Evolutionary conservation across 2,888 invertebrate genomes (phyloP).

Genomic region (Prosopocoilus inquinatus): DNA sequence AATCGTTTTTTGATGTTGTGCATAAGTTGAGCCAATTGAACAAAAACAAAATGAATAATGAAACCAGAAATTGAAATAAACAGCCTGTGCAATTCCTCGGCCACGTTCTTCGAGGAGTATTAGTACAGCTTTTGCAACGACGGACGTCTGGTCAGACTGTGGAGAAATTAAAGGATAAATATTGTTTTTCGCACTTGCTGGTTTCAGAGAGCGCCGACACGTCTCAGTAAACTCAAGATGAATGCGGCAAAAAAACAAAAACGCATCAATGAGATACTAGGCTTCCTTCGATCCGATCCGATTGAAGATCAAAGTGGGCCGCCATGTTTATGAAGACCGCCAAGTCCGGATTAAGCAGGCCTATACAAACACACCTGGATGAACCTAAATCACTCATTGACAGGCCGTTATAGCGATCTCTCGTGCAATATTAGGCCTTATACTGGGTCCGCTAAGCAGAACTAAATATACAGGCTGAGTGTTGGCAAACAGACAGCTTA

Average conservation of each 20-base stretch:
- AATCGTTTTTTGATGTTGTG: no score
- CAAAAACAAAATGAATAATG: no score
- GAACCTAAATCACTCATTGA: conserved; percentile 47
- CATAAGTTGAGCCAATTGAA: no score
- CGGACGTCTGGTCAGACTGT: background rate
- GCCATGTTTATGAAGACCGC: conserved; percentile 43
- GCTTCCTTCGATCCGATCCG: conserved; percentile 31
- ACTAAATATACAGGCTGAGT: conserved; percentile 41
- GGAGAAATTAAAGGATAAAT: conserved; percentile 32
- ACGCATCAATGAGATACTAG: conserved; percentile 25
- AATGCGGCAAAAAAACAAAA: conserved; percentile 13
- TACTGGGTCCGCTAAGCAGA: conserved; percentile 26
- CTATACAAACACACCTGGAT: conserved; percentile 50
- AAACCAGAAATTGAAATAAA: no score
- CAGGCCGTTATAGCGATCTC: conserved; percentile 37
- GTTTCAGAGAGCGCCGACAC: conserved; percentile 26
- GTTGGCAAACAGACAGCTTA: conserved; percentile 48
- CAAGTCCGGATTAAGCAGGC: conserved; percentile 34
- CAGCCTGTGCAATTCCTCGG: no score
- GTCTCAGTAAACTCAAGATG: conserved; percentile 21
- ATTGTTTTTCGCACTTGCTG: conserved; percentile 47
- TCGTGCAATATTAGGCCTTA: conserved; percentile 29
- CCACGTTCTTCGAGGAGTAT: no score
- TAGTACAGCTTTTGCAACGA: no score
- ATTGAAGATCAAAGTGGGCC: conserved; percentile 41